Evolutionary conservation across 2,797 vertebrate genomes (phyloP).

Genomic region (Parotocinclus haroldoi): DNA sequence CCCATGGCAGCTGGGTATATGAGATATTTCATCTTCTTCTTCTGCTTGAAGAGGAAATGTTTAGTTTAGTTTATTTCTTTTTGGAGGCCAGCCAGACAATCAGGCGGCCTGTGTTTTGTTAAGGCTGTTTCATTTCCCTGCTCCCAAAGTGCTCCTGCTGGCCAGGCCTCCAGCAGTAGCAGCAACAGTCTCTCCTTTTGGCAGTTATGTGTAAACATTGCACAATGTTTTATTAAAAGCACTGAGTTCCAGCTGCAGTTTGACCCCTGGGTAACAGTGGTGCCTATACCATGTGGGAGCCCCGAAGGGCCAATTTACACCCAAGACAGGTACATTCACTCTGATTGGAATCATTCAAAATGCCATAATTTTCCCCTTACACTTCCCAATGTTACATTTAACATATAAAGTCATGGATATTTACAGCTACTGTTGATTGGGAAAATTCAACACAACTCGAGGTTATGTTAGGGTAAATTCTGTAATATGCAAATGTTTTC

Average conservation of each 20-base stretch:
- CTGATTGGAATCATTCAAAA: slow-evolving; percentile 52
- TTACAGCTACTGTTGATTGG: no score
- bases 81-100: background rate
- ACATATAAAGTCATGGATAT: background rate
- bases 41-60: no score
- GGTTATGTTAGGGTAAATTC: background rate
- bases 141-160: slow-evolving; percentile 29
- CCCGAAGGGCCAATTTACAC: slow-evolving; percentile 52
- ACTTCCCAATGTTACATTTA: background rate
- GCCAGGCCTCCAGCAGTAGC: slow-evolving; percentile 17
- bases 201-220: slow-evolving; percentile 38
- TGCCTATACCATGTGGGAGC: slow-evolving; percentile 44
- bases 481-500: no score
- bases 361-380: slow-evolving; percentile 29
- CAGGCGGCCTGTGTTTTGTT: slow-evolving; percentile 28
- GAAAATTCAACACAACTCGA: background rate
- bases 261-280: slow-evolving; percentile 44
- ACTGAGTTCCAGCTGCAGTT: slow-evolving; percentile 32
- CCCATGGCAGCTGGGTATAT: no score
- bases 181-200: slow-evolving; percentile 23
- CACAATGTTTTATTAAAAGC: slow-evolving; percentile 53
- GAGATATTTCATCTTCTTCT: no score
- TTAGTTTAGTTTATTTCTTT: no score
- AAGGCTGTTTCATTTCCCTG: slow-evolving; percentile 26
- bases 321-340: slow-evolving; percentile 48